These are phyloP conservation scores for Kryptolebias marmoratus DNA, from an alignment of 2,113 vertebrate species.

Conservation along the genomic window DNA sequence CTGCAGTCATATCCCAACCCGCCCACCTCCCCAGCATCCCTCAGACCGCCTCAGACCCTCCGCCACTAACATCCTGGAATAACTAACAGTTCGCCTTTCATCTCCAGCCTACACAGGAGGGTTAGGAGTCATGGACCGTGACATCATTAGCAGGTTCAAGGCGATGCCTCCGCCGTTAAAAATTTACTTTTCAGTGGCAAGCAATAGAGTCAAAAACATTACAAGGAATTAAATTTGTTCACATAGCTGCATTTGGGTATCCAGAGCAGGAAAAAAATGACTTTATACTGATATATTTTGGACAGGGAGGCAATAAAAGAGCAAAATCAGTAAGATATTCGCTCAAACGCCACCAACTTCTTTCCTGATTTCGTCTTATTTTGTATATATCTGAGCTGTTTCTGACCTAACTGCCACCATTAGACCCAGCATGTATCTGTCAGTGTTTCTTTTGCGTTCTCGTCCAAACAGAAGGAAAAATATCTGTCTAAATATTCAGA, in stretches of 20 bases:
- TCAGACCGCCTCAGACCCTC: constrained; percentile 11
- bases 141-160: constrained; percentile 14
- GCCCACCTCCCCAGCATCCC: constrained; percentile 8
- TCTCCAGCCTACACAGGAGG: constrained; percentile 27
- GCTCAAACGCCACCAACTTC: too few relatives aligned
- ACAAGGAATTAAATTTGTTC: background rate
- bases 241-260: background rate
- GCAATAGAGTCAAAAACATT: background rate
- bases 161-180: background rate
- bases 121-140: constrained; percentile 15
- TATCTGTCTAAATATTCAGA: too few relatives aligned
- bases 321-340: too few relatives aligned
- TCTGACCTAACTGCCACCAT: too few relatives aligned
- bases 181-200: background rate
- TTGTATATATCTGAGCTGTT: too few relatives aligned
- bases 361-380: too few relatives aligned
- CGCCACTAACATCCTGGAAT: background rate
- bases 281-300: background rate
- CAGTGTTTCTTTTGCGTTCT: too few relatives aligned
- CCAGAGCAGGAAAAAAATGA: background rate
- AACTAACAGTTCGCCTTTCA: constrained; percentile 37
- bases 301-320: too few relatives aligned
- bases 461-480: too few relatives aligned
- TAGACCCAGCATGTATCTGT: too few relatives aligned
- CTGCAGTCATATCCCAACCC: constrained; percentile 29